These are phyloP conservation scores for Orchestia grillus DNA, from an alignment of 1,140 invertebrate genomes.

Conservation along the genomic window DNA sequence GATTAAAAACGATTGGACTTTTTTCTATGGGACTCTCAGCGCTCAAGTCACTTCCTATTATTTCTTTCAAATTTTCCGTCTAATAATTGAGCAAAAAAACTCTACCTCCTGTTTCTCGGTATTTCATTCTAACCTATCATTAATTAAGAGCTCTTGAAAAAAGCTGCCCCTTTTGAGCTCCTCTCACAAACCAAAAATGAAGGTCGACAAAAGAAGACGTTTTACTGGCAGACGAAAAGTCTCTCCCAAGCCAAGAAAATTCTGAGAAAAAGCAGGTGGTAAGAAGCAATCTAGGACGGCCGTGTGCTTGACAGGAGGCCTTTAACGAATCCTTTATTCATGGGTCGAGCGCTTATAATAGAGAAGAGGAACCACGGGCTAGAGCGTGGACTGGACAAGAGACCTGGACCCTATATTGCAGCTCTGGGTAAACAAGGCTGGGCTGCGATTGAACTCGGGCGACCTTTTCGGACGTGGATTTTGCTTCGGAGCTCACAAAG, in stretches of 20 bases:
- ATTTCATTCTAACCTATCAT: neutral
- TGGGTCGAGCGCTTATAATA: conserved; percentile 27
- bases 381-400: conserved; percentile 8
- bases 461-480: conserved; percentile 21
- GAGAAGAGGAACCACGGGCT: conserved; percentile 39
- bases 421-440: conserved; percentile 26
- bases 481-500: neutral
- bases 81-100: neutral
- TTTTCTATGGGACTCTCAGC: neutral
- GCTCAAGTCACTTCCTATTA: neutral
- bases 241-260: conserved; percentile 6
- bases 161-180: neutral
- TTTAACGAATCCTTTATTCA: conserved; percentile 57
- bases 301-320: conserved; percentile 54
- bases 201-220: neutral
- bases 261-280: conserved; percentile 11
- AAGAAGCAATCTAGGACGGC: conserved; percentile 27
- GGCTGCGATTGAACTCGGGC: conserved; percentile 2
- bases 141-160: neutral
- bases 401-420: conserved; percentile 4
- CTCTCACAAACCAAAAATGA: neutral
- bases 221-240: conserved; percentile 1
- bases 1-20: neutral
- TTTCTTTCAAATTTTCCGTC: neutral
- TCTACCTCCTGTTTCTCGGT: neutral